Evolutionary conservation across 1,140 invertebrate species (phyloP), one percentile per base, ranked within the genome.

Genomic region (Drosophila lowei): DNA sequence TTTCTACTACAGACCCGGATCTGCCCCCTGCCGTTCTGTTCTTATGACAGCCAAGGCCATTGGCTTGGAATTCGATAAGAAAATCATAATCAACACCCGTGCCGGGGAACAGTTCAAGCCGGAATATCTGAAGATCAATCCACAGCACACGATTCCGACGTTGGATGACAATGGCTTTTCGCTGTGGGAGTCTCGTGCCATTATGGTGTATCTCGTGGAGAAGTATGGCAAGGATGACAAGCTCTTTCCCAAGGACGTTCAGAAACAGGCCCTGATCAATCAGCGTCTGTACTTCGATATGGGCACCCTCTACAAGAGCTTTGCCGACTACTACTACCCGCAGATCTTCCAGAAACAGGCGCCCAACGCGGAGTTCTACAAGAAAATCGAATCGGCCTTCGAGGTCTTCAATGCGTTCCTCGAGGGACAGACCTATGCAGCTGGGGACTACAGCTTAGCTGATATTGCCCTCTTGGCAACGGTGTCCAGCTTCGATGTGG

Each of bases 361-460:
- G 3, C 93, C 92, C 1, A 94, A 96, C 84, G 92, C 93, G 13
- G 93, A 93, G 5, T 95, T 94, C 78, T 85, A 93, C 50, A 93
- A 93, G 23, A 95, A 94, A 77, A 92, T 95, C 6, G 93, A 93
- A 6, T 92, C 94, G 11, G 94, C 94, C 0, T 92, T 96, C 15
- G 92, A 92, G 16, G 93, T 94, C 61, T 89, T 96, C 5, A 93
- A 96, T 52, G 93, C 90, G 2, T 95, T 95, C 90, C 90, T 96
- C 13, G 93, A 94, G 43, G 93, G 92, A 0, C 92, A 94, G 61
- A 92, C 93, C 38, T 96, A 93, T 88, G 93, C 91, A 1, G 95
- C 95, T 7, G 95, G 95, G 11, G 92, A 92, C 43, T 90, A 96
- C 4, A 97, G 96, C n/a, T 79, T 97, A 16, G 96, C 96, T 1